Base-by-base conservation (phyloP, 2,797 vertebrate genomes). In the Anas georgica region DNA sequence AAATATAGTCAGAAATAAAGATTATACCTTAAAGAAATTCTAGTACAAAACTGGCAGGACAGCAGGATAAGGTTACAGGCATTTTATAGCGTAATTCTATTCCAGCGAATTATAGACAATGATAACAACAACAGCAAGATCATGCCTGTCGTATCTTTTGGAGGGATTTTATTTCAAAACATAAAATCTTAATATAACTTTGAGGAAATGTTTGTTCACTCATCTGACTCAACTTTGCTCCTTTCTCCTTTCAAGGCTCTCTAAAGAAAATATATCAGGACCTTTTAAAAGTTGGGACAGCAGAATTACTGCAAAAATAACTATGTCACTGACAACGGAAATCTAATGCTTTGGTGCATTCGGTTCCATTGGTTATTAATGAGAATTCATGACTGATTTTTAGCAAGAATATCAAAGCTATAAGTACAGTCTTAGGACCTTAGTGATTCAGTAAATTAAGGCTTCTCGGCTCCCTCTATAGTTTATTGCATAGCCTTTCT, bases 321-420 rank as follows among this genome's bases (percentile, higher is more conserved):
- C 10, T 78, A 26, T 89, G 75, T 35, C 82, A 56, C 18, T 93
- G 88, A 35, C 88, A 94, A 73, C 83, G 86, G 87, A 94, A 73
- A 28, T 90, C 86, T 92, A 93, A 86, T 39, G 59, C 14, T 93
- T 93, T 80, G 54, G 73, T 91, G n/a, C n/a, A 69, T 33, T 81
- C 59, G 69, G 59, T 73, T 91, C 69, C 41, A 54, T 45, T 96
- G 83, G 58, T 90, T 91, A 94, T 93, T 95, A 96, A 93, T 90
- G 79, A 94, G 80, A 95, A 94, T 93, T 93, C 67, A 83, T 67
- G 31, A 79, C 72, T 88, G 46, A 92, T 83, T 93, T 97, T 93
- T 95, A 91, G 85, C 58, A 62, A 60, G 73, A 94, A 79, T 96
- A 96, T 96, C 35, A 70, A 81, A 78, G 68, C 48, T 81, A 5